Percentiles rank a stretch among this genome's conserved stretches.
Conservation (phyloP, 1,140 invertebrate species). For the Ostrea denselamellosa region DNA sequence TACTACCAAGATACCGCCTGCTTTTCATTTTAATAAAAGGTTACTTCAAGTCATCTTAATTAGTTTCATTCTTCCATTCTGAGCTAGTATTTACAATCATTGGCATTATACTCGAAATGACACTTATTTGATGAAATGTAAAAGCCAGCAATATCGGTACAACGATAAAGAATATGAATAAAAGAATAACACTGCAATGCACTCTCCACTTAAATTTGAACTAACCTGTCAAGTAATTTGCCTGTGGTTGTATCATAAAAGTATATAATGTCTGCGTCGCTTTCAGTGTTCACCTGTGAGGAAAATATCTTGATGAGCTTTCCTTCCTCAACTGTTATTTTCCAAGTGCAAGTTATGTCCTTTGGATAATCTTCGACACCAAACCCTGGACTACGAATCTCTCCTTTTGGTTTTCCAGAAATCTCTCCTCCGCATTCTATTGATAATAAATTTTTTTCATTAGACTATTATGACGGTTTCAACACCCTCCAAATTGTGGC, state of each 20-base stretch:
- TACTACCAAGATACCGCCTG: too few species aligned
- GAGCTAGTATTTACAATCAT: too few species aligned
- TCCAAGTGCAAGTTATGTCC: background rate
- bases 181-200: too few species aligned
- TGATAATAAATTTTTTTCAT: background rate
- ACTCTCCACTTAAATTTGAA: too few species aligned
- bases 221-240: too few species aligned
- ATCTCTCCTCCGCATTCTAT: background rate
- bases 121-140: too few species aligned
- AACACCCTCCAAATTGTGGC: background rate
- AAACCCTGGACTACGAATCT: background rate
- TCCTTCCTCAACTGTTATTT: background rate
- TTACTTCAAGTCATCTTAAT: too few species aligned
- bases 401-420: background rate
- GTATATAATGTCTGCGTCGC: background rate
- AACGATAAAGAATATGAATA: too few species aligned
- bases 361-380: background rate
- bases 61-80: too few species aligned
- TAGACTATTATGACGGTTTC: background rate
- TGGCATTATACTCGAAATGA: too few species aligned
- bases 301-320: constrained; percentile 2
- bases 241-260: background rate
- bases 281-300: background rate
- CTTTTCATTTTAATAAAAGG: too few species aligned
- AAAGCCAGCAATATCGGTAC: too few species aligned